phyloP scores from a whole-genome alignment of 2,888 invertebrate species.

The Spilarctia lutea region DNA sequence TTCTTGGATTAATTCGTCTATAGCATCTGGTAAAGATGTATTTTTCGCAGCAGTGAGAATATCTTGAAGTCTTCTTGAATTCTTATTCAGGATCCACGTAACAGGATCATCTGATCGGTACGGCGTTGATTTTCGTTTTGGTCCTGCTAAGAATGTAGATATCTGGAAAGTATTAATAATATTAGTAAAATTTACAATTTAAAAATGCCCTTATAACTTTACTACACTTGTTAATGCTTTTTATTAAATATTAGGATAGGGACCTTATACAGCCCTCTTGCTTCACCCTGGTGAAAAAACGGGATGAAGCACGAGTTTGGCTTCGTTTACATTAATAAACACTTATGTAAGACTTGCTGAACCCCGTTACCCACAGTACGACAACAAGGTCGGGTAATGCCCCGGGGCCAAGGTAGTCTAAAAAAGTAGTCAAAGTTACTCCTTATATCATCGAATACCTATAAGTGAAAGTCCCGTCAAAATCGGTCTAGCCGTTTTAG shows the following conservation, averaged over 20 bases:
- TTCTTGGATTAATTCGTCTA: conserved; percentile 87
- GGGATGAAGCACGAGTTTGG: too few species aligned
- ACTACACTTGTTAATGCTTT: background rate
- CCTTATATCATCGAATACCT: too few species aligned
- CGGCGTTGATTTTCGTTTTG: conserved; percentile 61
- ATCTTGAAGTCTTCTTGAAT: conserved; percentile 84
- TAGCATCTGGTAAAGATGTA: conserved; percentile 86
- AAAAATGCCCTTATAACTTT: background rate
- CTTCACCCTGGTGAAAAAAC: too few species aligned
- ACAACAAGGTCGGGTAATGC: too few species aligned
- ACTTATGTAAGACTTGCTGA: too few species aligned
- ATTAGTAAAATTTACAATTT: background rate
- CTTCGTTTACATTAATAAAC: background rate
- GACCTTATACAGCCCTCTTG: too few species aligned
- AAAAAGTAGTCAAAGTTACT: too few species aligned
- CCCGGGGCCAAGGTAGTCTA: too few species aligned
- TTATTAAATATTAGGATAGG: background rate
- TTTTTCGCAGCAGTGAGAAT: conserved; percentile 88
- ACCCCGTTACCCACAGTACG: too few species aligned
- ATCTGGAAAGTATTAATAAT: conserved; percentile 82
- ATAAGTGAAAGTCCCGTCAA: too few species aligned
- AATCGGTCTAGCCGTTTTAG: too few species aligned
- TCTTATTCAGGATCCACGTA: conserved; percentile 88
- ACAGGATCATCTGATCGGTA: conserved; percentile 71
- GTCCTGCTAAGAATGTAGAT: conserved; percentile 84